phyloP scores from a whole-genome alignment of 2,113 vertebrate genomes.

The Oreocharis arfaki region DNA sequence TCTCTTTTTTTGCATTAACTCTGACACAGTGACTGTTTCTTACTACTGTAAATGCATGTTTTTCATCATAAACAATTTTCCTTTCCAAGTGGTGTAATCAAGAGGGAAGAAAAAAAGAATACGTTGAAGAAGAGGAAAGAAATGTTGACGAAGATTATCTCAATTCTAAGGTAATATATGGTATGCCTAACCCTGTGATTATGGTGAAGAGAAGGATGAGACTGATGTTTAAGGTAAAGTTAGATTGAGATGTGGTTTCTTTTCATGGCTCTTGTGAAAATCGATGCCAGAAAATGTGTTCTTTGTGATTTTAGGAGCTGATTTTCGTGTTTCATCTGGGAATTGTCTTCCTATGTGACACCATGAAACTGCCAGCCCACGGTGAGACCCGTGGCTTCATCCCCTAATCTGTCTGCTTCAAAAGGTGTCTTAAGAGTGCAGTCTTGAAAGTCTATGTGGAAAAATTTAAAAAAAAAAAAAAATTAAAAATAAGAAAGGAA shows the following conservation, averaged over 20 bases:
- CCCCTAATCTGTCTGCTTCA: not conserved
- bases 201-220: not conserved
- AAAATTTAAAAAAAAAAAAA: not conserved
- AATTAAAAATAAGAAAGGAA: not conserved
- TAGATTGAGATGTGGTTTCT: not conserved
- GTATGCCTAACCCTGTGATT: not conserved
- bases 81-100: not conserved
- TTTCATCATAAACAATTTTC: not conserved
- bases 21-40: not conserved
- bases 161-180: not conserved
- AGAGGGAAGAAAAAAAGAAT: not conserved
- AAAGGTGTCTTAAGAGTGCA: not conserved
- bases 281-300: not conserved
- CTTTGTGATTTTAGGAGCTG: not conserved
- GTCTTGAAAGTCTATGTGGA: too few relatives aligned
- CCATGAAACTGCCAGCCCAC: not conserved
- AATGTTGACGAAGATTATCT: not conserved
- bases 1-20: not conserved
- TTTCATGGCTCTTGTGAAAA: not conserved
- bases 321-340: not conserved
- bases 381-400: not conserved
- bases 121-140: not conserved
- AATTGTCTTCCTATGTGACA: not conserved
- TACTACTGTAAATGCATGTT: not conserved
- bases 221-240: not conserved